Evolutionary conservation across 2,888 invertebrate genomes (phyloP).

Genomic region (Subacronicta megacephala): DNA sequence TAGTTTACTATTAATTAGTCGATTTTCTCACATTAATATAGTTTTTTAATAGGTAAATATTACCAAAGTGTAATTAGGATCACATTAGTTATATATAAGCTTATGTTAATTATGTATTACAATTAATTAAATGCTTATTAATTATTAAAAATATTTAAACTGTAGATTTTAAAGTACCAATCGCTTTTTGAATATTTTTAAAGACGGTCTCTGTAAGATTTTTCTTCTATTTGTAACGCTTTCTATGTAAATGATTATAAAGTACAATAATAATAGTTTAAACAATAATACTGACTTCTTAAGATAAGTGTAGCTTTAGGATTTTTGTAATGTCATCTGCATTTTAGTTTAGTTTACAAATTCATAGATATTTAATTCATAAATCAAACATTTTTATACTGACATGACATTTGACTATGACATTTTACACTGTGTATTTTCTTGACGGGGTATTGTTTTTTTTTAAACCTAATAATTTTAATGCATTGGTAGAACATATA

Average conservation of each 20-base stretch:
- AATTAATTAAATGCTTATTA: slow-evolving; percentile 59
- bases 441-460: too few relatives aligned
- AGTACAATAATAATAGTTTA: slow-evolving; percentile 52
- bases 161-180: slow-evolving; percentile 50
- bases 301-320: slow-evolving; percentile 27
- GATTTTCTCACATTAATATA: slow-evolving; percentile 74
- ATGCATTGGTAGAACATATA: too few relatives aligned
- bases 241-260: slow-evolving; percentile 50
- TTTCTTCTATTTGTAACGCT: slow-evolving; percentile 45
- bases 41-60: slow-evolving; percentile 84
- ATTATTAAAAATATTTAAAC: slow-evolving; percentile 55
- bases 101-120: slow-evolving; percentile 59
- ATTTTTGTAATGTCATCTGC: too few relatives aligned
- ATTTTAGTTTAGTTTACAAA: too few relatives aligned
- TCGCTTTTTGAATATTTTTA: slow-evolving; percentile 51
- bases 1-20: slow-evolving; percentile 43
- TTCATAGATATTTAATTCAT: too few relatives aligned
- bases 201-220: slow-evolving; percentile 41
- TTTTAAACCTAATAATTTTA: too few relatives aligned
- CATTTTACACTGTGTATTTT: too few relatives aligned
- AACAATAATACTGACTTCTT: slow-evolving; percentile 28
- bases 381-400: too few relatives aligned
- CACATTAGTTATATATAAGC: slow-evolving; percentile 73
- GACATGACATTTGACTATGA: too few relatives aligned
- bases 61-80: slow-evolving; percentile 89